A percentile compares a stretch with the other conserved stretches of the same genome.
These are phyloP conservation scores for Dicranocentrus wangi DNA, from an alignment of 2,888 invertebrate genomes.

Conservation along the genomic window DNA sequence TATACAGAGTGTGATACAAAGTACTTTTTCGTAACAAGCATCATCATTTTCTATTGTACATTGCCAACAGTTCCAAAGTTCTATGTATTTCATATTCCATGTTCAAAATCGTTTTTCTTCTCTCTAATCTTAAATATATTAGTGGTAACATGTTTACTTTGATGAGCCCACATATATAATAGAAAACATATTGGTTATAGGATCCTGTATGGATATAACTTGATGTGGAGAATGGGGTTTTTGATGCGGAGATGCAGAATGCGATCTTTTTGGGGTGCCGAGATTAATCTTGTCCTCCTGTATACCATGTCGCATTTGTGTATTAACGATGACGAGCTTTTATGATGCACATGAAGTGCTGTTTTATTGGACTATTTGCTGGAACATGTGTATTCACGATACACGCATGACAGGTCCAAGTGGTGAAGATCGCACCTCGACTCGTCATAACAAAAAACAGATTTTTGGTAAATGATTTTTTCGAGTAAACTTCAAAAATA, in stretches of 20 bases:
- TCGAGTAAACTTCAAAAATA: too few species aligned
- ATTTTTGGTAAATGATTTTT: constrained; percentile 19
- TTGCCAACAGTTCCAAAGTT: constrained; percentile 18
- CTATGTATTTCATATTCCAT: background rate
- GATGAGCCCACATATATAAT: constrained; percentile 2
- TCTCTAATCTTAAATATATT: background rate
- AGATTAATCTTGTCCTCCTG: too few species aligned
- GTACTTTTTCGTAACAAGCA: background rate
- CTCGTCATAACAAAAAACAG: constrained; percentile 29
- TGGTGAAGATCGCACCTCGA: constrained; percentile 6
- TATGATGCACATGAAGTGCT: constrained; percentile 7
- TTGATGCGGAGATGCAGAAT: too few species aligned
- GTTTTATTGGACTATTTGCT: background rate
- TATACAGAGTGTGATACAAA: background rate
- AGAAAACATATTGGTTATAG: too few species aligned
- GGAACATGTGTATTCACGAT: background rate
- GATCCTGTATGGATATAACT: constrained; percentile 1
- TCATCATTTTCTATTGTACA: background rate
- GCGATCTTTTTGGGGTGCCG: too few species aligned
- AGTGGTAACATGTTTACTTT: background rate
- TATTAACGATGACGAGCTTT: constrained; percentile 17
- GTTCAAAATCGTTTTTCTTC: background rate
- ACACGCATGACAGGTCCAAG: constrained; percentile 6
- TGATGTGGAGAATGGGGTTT: too few species aligned
- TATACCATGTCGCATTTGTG: too few species aligned